These are phyloP conservation scores for Arothron firmamentum DNA, from an alignment of 2,113 vertebrate species.

Conservation along the genomic window DNA sequence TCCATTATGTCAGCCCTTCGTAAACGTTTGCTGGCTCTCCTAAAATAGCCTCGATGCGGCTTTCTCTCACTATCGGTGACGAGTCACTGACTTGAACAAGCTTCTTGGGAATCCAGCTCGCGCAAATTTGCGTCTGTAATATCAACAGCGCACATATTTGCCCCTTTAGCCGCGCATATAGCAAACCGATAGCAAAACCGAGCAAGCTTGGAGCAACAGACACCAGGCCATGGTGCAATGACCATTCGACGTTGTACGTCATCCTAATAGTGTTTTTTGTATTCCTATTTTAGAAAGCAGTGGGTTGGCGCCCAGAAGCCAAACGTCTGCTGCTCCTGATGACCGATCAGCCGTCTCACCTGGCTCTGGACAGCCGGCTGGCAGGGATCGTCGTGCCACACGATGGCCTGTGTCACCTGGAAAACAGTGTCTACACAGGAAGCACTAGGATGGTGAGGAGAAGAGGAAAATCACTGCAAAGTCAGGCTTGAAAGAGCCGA, in stretches of 20 bases:
- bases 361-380: constrained; percentile 93
- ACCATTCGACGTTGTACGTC: not conserved
- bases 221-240: too few relatives aligned
- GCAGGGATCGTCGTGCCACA: constrained; percentile 92
- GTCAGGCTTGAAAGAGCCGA: not conserved
- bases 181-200: too few relatives aligned
- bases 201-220: too few relatives aligned
- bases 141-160: not conserved
- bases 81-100: constrained; percentile 43
- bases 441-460: constrained; percentile 87
- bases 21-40: constrained; percentile 34
- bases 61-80: constrained; percentile 40
- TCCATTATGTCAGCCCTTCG: constrained; percentile 55
- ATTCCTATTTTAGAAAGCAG: constrained; percentile 74
- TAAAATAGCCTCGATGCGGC: constrained; percentile 54
- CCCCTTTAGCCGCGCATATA: too few relatives aligned
- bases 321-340: constrained; percentile 91
- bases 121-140: constrained; percentile 44
- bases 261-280: not conserved
- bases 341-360: constrained; percentile 97
- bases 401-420: constrained; percentile 92
- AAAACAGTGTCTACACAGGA: constrained; percentile 86
- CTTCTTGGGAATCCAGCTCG: not conserved
- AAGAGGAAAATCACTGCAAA: not conserved
- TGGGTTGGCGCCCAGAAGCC: constrained; percentile 93